Evolutionary conservation across 2,797 vertebrate species (phyloP).

Genomic region (Helarctos malayanus): DNA sequence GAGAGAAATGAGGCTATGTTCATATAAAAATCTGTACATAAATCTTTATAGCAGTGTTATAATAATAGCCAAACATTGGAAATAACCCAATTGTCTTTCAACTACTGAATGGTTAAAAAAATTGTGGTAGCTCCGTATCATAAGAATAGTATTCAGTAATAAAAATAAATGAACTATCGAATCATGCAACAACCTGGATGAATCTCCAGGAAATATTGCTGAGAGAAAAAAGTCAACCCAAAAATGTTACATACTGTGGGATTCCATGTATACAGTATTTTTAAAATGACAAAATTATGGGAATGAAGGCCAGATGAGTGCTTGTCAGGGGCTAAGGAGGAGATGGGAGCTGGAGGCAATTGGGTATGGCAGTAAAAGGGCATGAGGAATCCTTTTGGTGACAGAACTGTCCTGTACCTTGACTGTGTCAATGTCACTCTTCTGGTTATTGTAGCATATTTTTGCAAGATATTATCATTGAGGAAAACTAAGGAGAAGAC

Average conservation of each 20-base stretch:
- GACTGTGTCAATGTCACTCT: background rate
- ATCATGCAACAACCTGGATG: background rate
- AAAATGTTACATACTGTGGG: background rate
- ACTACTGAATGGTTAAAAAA: background rate
- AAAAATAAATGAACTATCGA: background rate
- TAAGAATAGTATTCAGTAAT: background rate
- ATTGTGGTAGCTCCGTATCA: background rate
- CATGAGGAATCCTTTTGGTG: too few relatives aligned
- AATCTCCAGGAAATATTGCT: background rate
- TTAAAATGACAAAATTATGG: background rate
- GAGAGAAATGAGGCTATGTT: background rate
- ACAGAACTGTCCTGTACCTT: background rate
- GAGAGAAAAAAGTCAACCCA: background rate
- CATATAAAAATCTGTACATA: background rate
- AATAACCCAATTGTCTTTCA: background rate
- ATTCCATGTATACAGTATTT: background rate
- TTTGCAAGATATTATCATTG: background rate
- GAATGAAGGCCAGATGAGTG: background rate
- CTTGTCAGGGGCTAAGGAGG: background rate
- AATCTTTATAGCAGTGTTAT: background rate
- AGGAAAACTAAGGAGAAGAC: background rate
- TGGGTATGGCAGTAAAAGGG: background rate
- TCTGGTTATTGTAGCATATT: background rate
- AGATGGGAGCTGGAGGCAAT: background rate
- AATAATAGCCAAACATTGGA: background rate